Evolutionary conservation across 2,797 vertebrate genomes (phyloP), one percentile per base, ranked within the genome.

Genomic region (Scomberomorus guttatus): DNA sequence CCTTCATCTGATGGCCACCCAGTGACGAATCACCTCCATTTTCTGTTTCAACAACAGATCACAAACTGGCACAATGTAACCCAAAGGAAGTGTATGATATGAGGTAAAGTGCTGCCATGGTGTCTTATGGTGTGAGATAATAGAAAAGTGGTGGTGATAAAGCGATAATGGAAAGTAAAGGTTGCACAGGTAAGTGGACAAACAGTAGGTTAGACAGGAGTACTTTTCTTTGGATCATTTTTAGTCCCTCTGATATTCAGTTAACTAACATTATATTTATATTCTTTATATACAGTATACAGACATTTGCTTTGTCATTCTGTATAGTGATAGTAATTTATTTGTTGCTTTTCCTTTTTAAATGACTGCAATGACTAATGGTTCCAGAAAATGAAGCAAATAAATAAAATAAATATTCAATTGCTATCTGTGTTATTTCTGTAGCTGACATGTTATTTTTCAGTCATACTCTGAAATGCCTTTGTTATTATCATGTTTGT

Each of bases 1-100:
- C 72, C 67, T 68, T 62, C 32, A 54, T 55, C 71, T 72, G 57
- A 78, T 63, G 44, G 70, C 61, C 39, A 32, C 66, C 57, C 50
- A 37, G 50, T 66, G 60, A 71, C 32, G 61, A 65, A 80, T 63
- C 20, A 58, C 10, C 13, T 6, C 17, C 2, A 50, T n/a, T 20
- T 25, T 67, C 17, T 48, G 42, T 39, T 51, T 51, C 24, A 46
- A 56, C 55, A 66, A 52, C 24, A 59, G 37, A 62, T 71, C 37
- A 58, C 22, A 56, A 24, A 37, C 14, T 17, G 34, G 46, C 44
- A 7, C n/a, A 27, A 57, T 58, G 29, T 25, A 29, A 55, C 14
- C 32, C 22, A 24, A n/a, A 44, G 61, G 52, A 64, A 72, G 60
- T 58, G 60, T 48, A 32, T 64, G 52, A 48, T 63, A n/a, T 0